Base-by-base conservation (phyloP, 30 jellyfish, hydroid and myxozoan species). In the Turritopsis dohrnii region DNA sequence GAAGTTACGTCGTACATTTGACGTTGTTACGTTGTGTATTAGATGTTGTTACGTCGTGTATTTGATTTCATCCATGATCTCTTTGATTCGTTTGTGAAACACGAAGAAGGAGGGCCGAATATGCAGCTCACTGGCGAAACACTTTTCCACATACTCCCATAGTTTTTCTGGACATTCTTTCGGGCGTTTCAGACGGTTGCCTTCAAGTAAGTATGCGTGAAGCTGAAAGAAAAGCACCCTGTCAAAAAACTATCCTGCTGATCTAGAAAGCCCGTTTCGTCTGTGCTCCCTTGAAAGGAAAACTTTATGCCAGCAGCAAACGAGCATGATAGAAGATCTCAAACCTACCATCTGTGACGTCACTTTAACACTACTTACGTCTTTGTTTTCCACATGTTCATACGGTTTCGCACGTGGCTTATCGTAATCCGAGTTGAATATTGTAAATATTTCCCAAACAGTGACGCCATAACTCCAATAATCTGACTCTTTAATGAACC, bases 391-490 rank as follows among this genome's bases (percentile, higher is more conserved):
- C 8, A 82, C 53, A 13, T 82, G 86, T 71, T 82, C 71, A 29
- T 82, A 82, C 16, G 89, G 89, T 16, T 26, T 26, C 29, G 71
- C 83, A 9, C 69, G 85, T 22, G 52, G 31, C 69, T 30, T 71
- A n/a, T 69, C 41, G 16, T 21, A n/a, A 24, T 66, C 27, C 0
- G 85, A 21, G 26, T 82, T 66, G 28, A 66, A 71, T 71, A 82
- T 24, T 0, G 89, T 66, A 52, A 82, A 71, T 21, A 71, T 71
- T 82, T 82, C 89, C 89, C 89, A 82, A 16, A 82, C 28, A 30
- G 65, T 52, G 71, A 82, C 89, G 26, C 89, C 89, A 28, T 24
- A 82, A 82, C 89, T 82, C 89, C 89, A 82, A 52, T 29, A 65
- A 71, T 82, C 89, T 22, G 89, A 25, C 31, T 65, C 41, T 18